Conservation (phyloP, 1,140 invertebrate species). For the Drosophila eugracilis region DNA sequence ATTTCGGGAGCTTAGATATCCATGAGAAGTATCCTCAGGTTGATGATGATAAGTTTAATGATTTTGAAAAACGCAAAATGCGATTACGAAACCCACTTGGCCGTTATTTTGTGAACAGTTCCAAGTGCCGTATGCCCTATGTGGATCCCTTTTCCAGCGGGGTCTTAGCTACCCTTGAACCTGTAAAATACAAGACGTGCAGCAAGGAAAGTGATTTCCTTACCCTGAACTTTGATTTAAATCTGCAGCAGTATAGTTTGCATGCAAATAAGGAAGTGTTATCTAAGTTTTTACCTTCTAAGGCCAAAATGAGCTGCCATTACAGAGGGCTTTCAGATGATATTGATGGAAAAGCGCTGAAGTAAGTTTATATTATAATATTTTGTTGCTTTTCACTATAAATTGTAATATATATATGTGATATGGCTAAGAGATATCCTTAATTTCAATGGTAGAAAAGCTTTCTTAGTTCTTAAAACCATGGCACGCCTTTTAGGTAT, state of each 20-base stretch:
- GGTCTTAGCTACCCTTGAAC: background rate
- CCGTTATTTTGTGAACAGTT: constrained; percentile 37
- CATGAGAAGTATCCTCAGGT: background rate
- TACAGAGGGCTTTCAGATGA: constrained; percentile 17
- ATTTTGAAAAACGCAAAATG: background rate
- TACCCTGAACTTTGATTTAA: background rate
- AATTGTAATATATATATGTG: no score
- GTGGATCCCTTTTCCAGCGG: background rate
- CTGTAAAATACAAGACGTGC: background rate
- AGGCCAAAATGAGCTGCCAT: background rate
- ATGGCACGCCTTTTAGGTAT: no score
- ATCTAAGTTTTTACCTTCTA: constrained; percentile 12
- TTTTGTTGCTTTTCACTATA: no score
- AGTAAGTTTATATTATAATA: background rate
- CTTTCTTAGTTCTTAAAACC: no score
- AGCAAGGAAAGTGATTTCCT: background rate
- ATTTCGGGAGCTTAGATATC: no score
- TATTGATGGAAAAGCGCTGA: background rate
- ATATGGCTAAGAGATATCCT: no score
- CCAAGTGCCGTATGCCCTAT: constrained; percentile 4
- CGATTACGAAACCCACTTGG: background rate
- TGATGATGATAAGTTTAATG: background rate
- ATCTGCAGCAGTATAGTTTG: background rate
- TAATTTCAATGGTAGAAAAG: no score
- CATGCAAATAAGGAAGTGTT: constrained; percentile 10